Evolutionary conservation across 2,888 invertebrate species (phyloP), one percentile per base, ranked within the genome.

Genomic region (Diaphora mendica): DNA sequence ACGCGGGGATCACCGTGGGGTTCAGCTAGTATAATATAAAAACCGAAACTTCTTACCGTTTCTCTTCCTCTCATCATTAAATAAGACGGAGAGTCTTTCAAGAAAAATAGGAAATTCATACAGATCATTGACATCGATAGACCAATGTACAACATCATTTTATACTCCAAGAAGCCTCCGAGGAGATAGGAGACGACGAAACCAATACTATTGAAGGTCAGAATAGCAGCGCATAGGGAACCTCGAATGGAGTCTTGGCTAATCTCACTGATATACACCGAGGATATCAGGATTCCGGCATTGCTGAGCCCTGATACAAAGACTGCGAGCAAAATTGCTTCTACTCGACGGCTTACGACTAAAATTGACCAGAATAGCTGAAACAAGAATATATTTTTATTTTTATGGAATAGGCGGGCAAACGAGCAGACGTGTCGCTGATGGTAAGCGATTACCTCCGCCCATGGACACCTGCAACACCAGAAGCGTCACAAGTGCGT

Each of bases 241-340:
- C 87, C 87, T 78, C 88, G 70, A 1, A 86, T 82, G 8, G 81
- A 79, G n/a, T 83, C 83, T 65, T 84, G 86, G 35, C 77, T 87
- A 48, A 84, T 78, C 72, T 86, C 86, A 17, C 80, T 78, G 55
- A 85, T 78, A 73, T 80, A 86, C 9, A 87, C 79, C 0, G 81
- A 55, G 0, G 73, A 74, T 13, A 87, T 73, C 7, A 86, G 44
- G 70, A 82, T 71, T 0, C 72, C 74, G 5, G 77, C 68, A 15
- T 82, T 80, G 33, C 76, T 66, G 23, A 82, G 48, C 0, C 84
- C 84, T 11, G 84, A 85, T 7, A 84, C 20, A 23, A 85, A 82
- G 17, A 85, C 20, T 2, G 76, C 77, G 1, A 70, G 39, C 1
- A 84, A 69, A 2, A 84, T 73, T 0, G 71, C 67, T 78, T 82